phyloP scores from a whole-genome alignment of 2,888 invertebrate species.

The Bombyx huttoni region DNA sequence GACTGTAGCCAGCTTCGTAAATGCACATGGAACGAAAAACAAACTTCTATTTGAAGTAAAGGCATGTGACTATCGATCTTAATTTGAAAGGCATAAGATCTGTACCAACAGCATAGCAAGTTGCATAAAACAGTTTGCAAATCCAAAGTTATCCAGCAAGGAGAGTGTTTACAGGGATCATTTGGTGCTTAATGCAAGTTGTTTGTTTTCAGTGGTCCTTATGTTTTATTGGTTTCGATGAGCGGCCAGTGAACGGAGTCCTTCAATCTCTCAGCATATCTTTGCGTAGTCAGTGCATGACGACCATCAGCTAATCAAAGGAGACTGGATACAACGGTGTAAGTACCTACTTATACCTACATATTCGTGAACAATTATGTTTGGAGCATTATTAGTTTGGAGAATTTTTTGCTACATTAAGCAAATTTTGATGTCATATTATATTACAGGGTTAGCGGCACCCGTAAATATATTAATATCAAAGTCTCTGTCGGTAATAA shows the following conservation, averaged over 20 bases:
- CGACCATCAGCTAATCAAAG: too few species aligned
- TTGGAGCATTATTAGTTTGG: too few species aligned
- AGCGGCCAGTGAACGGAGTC: neutral
- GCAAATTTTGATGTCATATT: too few species aligned
- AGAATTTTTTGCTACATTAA: too few species aligned
- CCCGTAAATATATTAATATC: too few species aligned
- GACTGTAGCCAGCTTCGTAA: slow-evolving; percentile 43
- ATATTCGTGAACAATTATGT: too few species aligned
- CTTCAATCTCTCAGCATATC: too few species aligned
- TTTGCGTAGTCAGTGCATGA: too few species aligned
- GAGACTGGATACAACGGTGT: too few species aligned
- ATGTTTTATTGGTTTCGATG: slow-evolving; percentile 14
- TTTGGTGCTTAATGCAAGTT: slow-evolving; percentile 55
- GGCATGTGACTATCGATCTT: slow-evolving; percentile 10
- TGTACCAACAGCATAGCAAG: neutral
- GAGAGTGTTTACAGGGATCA: slow-evolving; percentile 52
- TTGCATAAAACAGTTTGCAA: slow-evolving; percentile 12
- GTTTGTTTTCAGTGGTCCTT: slow-evolving; percentile 42
- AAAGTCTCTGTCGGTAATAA: too few species aligned
- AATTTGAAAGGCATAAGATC: slow-evolving; percentile 1
- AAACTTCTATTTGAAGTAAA: slow-evolving; percentile 6
- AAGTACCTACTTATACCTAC: too few species aligned
- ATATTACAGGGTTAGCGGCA: too few species aligned
- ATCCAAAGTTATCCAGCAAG: slow-evolving; percentile 54
- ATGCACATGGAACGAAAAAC: slow-evolving; percentile 35